phyloP scores from a whole-genome alignment of 1,140 invertebrate genomes.

The Euschistus heros region DNA sequence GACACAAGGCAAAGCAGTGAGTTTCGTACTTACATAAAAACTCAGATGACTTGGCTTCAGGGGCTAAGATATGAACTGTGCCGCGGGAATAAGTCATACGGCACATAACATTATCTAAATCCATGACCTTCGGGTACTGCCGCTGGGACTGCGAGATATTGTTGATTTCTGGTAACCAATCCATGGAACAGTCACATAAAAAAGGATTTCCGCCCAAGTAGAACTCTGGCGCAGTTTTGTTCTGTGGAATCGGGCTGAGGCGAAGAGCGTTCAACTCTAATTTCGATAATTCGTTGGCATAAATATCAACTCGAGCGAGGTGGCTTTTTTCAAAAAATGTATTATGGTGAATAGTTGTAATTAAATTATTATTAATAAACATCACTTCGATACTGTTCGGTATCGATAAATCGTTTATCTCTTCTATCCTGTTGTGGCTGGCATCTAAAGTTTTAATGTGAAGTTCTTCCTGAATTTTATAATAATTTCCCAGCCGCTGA shows the following conservation, averaged over 20 bases:
- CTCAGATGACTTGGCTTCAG: conserved; percentile 55
- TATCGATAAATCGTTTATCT: conserved; percentile 65
- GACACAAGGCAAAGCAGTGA: conserved; percentile 85
- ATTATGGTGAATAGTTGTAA: conserved; percentile 64
- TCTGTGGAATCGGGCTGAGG: conserved; percentile 54
- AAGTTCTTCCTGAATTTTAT: conserved; percentile 61
- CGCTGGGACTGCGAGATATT: conserved; percentile 59
- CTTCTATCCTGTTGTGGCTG: conserved; percentile 73
- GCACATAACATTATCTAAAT: conserved; percentile 75
- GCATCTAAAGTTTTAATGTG: conserved; percentile 71
- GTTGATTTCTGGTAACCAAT: conserved; percentile 79
- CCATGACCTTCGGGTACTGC: conserved; percentile 75
- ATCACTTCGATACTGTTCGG: conserved; percentile 81
- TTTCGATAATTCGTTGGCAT: conserved; percentile 71
- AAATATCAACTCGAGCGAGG: conserved; percentile 75
- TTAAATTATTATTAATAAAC: conserved; percentile 82
- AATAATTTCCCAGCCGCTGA: conserved; percentile 73
- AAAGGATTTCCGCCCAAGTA: conserved; percentile 83
- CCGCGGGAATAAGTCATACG: conserved; percentile 64
- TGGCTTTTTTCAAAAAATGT: conserved; percentile 77
- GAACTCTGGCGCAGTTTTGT: conserved; percentile 66
- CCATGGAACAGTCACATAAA: conserved; percentile 84
- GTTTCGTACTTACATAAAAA: conserved; percentile 85
- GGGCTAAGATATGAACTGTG: conserved; percentile 53
- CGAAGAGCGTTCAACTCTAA: conserved; percentile 69